Base-by-base conservation (phyloP, 2,113 vertebrate genomes). In the Tetrao urogallus region DNA sequence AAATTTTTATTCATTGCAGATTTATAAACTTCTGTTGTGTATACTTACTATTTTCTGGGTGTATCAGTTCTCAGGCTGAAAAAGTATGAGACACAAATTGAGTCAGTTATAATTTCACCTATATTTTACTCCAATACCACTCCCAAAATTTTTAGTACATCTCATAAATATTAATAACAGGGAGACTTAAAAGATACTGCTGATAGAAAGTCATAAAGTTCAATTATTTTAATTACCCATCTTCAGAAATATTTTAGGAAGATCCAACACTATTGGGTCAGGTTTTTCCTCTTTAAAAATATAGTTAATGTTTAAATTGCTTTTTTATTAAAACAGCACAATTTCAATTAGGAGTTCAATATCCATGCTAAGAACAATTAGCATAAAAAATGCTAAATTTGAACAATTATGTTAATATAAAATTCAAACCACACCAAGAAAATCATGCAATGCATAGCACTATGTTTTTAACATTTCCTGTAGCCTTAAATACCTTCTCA, bases 381-480 rank as follows among this genome's bases (percentile, higher is more conserved):
- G 66, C 42, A 32, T 21, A 57, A 84, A 88, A 52, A 90, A 45
- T 5, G 47, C 69, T 90, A 76, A 48, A 96, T 81, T 76, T 48
- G 34, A 65, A 56, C 13, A 74, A 43, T 70, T 47, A 14, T 54
- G 10, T 48, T 40, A 47, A 32, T 60, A 54, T 70, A 38, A 92
- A 91, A 94, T 57, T 47, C 72, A 42, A 94, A 24, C 30, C 65
- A 30, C 72, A 50, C 12, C 88, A 87, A 92, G 47, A 82, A 87
- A 40, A 80, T 61, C 30, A 50, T 3, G 1, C 6, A 82, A 17
- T 77, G n/a, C 57, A 58, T 87, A 13, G 14, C 40, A 88, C 58
- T 28, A 81, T 22, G 10, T 57, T 93, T 93, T 88, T 30, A 78
- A 30, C 74, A 75, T 80, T 90, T 88, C 30, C n/a, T 93, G 71